Conservation (phyloP, 1,140 invertebrate genomes). For the Himalopsyche phryganea region DNA sequence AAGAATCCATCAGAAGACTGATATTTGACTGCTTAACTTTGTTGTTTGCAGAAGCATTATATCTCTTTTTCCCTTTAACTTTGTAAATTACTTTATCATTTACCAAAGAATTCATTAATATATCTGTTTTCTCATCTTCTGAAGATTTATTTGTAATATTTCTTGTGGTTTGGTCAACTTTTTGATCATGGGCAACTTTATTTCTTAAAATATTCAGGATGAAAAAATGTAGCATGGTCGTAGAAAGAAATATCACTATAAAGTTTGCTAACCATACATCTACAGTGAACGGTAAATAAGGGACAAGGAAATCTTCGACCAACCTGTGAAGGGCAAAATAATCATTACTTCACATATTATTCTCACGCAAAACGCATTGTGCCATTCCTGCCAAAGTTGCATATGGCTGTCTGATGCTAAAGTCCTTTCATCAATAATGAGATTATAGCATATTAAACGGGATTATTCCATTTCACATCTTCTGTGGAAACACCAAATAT, state of each 20-base stretch:
- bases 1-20: not conserved
- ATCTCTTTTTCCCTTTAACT: slow-evolving; percentile 15
- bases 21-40: not conserved
- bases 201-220: not conserved
- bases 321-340: no score
- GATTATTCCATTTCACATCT: no score
- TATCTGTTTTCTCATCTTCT: not conserved
- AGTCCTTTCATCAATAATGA: no score
- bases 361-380: no score
- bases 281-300: slow-evolving; percentile 8
- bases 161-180: not conserved
- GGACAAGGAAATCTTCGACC: slow-evolving; percentile 13
- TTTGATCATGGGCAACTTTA: not conserved
- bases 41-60: not conserved
- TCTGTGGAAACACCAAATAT: no score
- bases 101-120: no score
- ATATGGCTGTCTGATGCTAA: no score
- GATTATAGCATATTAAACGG: no score
- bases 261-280: slow-evolving; percentile 5
- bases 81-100: not conserved
- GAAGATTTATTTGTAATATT: not conserved
- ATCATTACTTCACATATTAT: no score
- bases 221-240: slow-evolving; percentile 1
- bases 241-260: slow-evolving; percentile 2
- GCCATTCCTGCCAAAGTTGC: no score